Evolutionary conservation across 2,888 invertebrate species (phyloP).

Genomic region (Neuroscelio doddi): DNA sequence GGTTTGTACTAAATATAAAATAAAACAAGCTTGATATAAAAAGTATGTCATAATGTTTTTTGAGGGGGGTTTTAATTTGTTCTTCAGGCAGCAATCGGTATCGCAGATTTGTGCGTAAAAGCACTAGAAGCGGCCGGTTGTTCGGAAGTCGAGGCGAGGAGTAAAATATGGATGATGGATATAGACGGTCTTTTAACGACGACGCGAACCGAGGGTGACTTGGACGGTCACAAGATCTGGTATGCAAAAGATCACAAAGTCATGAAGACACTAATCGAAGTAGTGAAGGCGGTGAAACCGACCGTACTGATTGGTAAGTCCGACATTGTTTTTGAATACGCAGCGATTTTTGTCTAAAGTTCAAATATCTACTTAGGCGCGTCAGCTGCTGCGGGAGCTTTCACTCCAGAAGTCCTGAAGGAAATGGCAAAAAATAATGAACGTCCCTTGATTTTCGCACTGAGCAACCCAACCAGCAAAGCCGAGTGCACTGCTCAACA

Average conservation of each 20-base stretch:
- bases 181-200: constrained; percentile 91
- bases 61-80: background rate
- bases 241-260: constrained; percentile 87
- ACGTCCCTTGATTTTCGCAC: constrained; percentile 94
- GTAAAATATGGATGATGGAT: constrained; percentile 97
- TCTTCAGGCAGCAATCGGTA: constrained; percentile 89
- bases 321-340: background rate
- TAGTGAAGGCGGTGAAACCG: constrained; percentile 90
- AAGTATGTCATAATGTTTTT: too few relatives aligned
- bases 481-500: constrained; percentile 98
- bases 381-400: constrained; percentile 92
- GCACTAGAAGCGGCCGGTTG: constrained; percentile 86
- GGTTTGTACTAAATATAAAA: background rate
- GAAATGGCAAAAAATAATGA: constrained; percentile 91
- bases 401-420: constrained; percentile 88
- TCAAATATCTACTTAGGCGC: constrained; percentile 78
- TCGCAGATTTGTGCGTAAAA: constrained; percentile 90
- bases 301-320: constrained; percentile 87
- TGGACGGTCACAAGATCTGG: constrained; percentile 80
- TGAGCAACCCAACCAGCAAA: constrained; percentile 98
- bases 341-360: background rate
- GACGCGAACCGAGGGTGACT: constrained; percentile 77
- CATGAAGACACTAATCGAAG: constrained; percentile 84
- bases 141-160: constrained; percentile 81
- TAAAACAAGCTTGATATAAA: too few relatives aligned